phyloP scores from a whole-genome alignment of 2,888 invertebrate species.

The Torymus aiolomorphi region DNA sequence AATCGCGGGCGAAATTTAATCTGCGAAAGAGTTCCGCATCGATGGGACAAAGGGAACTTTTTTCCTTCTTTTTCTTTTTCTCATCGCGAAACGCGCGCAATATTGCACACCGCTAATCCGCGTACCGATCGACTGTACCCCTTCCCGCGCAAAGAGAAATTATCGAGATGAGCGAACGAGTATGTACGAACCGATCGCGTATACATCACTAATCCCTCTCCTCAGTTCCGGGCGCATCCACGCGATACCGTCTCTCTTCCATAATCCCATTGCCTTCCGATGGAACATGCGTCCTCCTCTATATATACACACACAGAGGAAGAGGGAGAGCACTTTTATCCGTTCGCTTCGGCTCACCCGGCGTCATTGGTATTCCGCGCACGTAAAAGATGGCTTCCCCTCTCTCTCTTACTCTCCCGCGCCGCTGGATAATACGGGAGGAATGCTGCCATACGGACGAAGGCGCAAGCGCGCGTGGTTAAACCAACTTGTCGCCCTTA shows the following conservation, averaged over 20 bases:
- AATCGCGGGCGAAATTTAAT: too few species aligned
- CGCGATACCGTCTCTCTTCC: conserved; percentile 33
- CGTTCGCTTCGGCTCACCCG: conserved; percentile 52
- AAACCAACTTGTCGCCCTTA: conserved; percentile 45
- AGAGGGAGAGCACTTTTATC: conserved; percentile 40
- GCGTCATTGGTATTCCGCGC: conserved; percentile 59
- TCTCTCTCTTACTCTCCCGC: conserved; percentile 51
- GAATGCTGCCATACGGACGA: conserved; percentile 35
- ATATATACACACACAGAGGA: conserved; percentile 13
- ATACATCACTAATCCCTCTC: conserved; percentile 35
- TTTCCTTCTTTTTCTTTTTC: too few species aligned
- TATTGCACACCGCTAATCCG: too few species aligned
- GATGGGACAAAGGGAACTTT: too few species aligned
- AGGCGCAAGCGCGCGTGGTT: conserved; percentile 8
- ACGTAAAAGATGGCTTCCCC: conserved; percentile 68
- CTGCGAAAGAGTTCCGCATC: too few species aligned
- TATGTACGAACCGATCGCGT: conserved; percentile 6
- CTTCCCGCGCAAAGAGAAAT: neutral
- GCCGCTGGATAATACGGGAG: conserved; percentile 67
- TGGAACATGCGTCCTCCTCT: conserved; percentile 61
- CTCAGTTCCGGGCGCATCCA: conserved; percentile 35
- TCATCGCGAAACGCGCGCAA: too few species aligned
- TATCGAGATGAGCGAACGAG: conserved; percentile 25
- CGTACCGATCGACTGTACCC: neutral
- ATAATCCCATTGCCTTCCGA: conserved; percentile 58